Conservation (phyloP, 2,888 invertebrate genomes). For the Elmis aenea region DNA sequence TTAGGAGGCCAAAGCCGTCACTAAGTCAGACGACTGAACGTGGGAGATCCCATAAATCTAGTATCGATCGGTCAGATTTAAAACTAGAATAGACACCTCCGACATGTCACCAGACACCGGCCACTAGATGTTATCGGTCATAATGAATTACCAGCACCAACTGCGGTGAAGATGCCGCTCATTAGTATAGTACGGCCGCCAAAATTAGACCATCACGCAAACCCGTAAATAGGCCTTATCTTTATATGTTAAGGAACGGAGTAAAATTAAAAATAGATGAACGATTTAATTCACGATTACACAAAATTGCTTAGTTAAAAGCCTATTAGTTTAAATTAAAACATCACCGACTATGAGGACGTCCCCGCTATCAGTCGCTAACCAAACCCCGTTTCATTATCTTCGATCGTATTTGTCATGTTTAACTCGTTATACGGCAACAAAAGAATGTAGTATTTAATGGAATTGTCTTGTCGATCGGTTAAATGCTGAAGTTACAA, state of each 20-base stretch:
- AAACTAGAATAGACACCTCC: conserved; percentile 12
- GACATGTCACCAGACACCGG: conserved; percentile 7
- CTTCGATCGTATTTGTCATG: conserved; percentile 11
- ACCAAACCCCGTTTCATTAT: conserved; percentile 10
- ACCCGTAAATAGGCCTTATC: no score
- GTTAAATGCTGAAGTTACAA: no score
- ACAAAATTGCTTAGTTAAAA: no score
- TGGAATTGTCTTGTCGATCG: conserved; percentile 13
- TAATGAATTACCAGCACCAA: conserved; percentile 13
- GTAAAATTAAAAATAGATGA: no score
- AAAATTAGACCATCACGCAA: no score
- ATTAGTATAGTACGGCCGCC: conserved; percentile 11
- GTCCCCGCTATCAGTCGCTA: conserved; percentile 3
- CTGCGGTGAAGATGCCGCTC: conserved; percentile 6
- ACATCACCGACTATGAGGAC: no score
- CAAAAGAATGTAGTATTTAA: conserved; percentile 10
- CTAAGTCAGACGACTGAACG: no score
- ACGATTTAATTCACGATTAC: no score
- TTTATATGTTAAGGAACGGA: no score
- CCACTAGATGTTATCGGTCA: conserved; percentile 9
- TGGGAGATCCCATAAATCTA: conserved; percentile 9
- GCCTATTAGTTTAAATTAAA: no score
- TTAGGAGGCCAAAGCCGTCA: no score
- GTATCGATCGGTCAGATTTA: conserved; percentile 8
- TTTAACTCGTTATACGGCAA: conserved; percentile 11